These are phyloP conservation scores for Sarcophaga rosellei DNA, from an alignment of 2,888 invertebrate genomes.

Conservation along the genomic window DNA sequence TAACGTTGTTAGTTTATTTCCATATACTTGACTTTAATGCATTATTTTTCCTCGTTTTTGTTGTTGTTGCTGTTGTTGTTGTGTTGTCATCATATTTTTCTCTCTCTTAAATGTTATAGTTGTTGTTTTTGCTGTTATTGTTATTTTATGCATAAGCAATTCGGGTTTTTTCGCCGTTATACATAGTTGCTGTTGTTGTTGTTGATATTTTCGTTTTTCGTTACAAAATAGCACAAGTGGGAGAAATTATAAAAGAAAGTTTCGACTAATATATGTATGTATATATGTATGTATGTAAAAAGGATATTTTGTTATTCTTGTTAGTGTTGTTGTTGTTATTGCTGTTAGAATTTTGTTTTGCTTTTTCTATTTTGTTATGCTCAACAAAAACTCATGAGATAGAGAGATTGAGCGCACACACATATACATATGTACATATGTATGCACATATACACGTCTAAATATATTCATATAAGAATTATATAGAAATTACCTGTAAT, in stretches of 20 bases:
- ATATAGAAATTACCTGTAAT: constrained; percentile 39
- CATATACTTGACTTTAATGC: constrained; percentile 48
- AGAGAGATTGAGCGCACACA: neutral
- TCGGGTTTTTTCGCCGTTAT: neutral
- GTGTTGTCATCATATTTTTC: neutral
- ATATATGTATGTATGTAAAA: constrained; percentile 51
- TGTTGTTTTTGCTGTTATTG: constrained; percentile 6
- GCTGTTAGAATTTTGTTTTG: neutral
- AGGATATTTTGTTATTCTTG: constrained; percentile 33
- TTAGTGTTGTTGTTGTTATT: constrained; percentile 27
- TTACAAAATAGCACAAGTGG: constrained; percentile 59
- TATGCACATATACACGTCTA: neutral
- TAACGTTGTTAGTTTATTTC: neutral
- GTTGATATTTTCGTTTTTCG: constrained; percentile 16
- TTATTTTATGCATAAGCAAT: constrained; percentile 52
- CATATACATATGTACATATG: neutral
- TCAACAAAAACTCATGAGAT: neutral
- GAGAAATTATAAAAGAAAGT: constrained; percentile 42
- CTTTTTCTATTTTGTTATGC: neutral
- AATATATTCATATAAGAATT: constrained; percentile 29
- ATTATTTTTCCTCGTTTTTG: constrained; percentile 13
- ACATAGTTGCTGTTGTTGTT: constrained; percentile 12
- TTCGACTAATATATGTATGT: constrained; percentile 36
- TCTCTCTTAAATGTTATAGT: neutral
- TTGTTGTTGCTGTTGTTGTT: neutral